Evolutionary conservation across 2,797 vertebrate species (phyloP).

Genomic region (Lepilemur septentrionalis): DNA sequence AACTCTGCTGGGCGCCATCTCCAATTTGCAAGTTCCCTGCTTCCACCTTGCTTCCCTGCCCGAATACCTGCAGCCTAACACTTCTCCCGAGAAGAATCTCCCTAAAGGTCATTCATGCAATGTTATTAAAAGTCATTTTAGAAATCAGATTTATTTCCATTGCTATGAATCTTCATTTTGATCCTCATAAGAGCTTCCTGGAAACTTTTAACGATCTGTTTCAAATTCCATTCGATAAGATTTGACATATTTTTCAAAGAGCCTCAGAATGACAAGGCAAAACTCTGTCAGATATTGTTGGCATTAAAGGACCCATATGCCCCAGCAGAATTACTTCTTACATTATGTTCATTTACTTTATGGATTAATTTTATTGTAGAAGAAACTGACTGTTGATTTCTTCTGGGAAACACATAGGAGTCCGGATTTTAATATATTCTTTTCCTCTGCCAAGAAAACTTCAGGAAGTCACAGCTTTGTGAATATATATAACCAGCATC

Average conservation of each 20-base stretch:
- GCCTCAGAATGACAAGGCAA: not conserved
- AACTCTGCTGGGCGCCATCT: not conserved
- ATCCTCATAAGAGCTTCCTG: not conserved
- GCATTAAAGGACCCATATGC: not conserved
- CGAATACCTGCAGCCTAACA: not conserved
- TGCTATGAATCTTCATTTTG: slow-evolving; percentile 41
- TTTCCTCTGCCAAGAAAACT: slow-evolving; percentile 62
- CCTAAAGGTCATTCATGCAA: not conserved
- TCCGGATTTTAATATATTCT: slow-evolving; percentile 63
- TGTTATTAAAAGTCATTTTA: slow-evolving; percentile 19
- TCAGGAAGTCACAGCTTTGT: slow-evolving; percentile 41
- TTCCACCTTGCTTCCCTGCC: not conserved
- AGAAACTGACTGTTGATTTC: slow-evolving; percentile 41
- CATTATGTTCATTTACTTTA: slow-evolving; percentile 48
- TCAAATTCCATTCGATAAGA: not conserved
- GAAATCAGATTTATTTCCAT: slow-evolving; percentile 44
- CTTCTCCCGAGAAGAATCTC: not conserved
- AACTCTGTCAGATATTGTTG: not conserved
- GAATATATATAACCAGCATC: slow-evolving; percentile 46
- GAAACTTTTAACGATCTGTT: slow-evolving; percentile 18
- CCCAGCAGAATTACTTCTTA: not conserved
- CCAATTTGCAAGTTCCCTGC: not conserved
- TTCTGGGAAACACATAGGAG: slow-evolving; percentile 62
- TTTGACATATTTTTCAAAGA: slow-evolving; percentile 48
- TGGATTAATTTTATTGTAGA: slow-evolving; percentile 59